Base-by-base conservation (phyloP, 2,113 vertebrate genomes). In the Ceratotherium simum region DNA sequence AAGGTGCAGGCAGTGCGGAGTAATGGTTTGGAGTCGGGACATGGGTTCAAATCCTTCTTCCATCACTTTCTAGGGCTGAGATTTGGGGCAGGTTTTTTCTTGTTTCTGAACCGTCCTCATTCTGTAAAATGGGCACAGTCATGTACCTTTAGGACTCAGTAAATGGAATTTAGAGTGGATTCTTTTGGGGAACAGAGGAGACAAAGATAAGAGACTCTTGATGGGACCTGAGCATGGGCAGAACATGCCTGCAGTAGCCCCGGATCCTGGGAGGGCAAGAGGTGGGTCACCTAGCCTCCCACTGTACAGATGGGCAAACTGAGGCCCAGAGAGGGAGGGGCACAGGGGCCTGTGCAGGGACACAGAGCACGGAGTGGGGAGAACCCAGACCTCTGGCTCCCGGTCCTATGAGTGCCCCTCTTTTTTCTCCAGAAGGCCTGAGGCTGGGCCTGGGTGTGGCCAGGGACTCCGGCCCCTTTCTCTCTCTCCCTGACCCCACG, bases 141-240 rank as follows among this genome's bases (percentile, higher is more conserved):
- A 0, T 12, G 8, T n/a, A 21, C 73, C 42, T 33, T 85, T 9
- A 11, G 10, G 56, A 56, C n/a, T 64, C 85, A 10, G 3, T 62
- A 18, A 13, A 18, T 75, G 42, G 29, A 0, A 11, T 2, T 6
- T 8, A 36, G 36, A 17, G 21, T 4, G 48, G 21, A 64, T 21
- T 14, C 2, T 8, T 23, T 4, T 6, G 29, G 70, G 46, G 80
- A 33, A 10, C 51, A 5, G 8, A 1, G 21, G n/a, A 9, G 39
- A 54, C 72, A 62, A 46, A 39, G 70, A 2, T 21, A 13, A 17
- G 14, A 29, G n/a, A 51, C 83, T n/a, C 21, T 23, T 12, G 10
- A 1, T 6, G 58, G 67, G 79, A 75, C 23, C 23, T 17, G 11
- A 31, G 3, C 0, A 0, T 56, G 33, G 36, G 14, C 12, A 0